A percentile compares a stretch with the other conserved stretches of the same genome.
phyloP scores from a whole-genome alignment of 1,140 invertebrate genomes.

The Drosophila punjabiensis region DNA sequence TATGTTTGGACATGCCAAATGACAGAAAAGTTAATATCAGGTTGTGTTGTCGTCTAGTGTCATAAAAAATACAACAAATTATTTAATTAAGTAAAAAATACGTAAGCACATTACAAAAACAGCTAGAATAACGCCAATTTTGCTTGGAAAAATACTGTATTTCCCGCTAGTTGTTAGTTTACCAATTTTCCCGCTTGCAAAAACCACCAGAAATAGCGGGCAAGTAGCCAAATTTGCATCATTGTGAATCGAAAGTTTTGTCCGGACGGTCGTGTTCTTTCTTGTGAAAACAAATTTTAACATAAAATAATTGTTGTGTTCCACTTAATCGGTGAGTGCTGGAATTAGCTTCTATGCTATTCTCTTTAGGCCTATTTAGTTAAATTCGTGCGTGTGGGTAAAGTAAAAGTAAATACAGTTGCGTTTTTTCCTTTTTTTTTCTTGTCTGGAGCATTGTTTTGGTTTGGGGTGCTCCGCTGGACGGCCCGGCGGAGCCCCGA shows the following conservation, averaged over 20 bases:
- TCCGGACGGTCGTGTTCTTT: background rate
- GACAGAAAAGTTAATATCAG: too few species aligned
- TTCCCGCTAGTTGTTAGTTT: too few species aligned
- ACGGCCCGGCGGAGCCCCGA: conserved; percentile 61
- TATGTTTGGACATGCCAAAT: too few species aligned
- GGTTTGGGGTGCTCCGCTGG: conserved; percentile 34
- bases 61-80: too few species aligned
- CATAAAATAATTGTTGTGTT: conserved; percentile 6
- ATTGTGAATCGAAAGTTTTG: background rate
- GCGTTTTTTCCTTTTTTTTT: background rate
- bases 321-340: conserved; percentile 12
- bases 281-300: background rate
- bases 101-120: too few species aligned
- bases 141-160: too few species aligned
- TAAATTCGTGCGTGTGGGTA: background rate
- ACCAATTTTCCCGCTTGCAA: too few species aligned
- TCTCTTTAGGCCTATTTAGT: background rate
- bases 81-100: too few species aligned
- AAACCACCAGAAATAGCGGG: too few species aligned
- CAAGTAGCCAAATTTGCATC: too few species aligned
- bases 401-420: background rate
- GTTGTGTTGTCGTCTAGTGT: too few species aligned
- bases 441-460: conserved; percentile 1
- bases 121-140: too few species aligned
- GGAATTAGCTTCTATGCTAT: background rate